Evolutionary conservation across 2,113 vertebrate genomes (phyloP), one percentile per base, ranked within the genome.

Genomic region (Excalfactoria chinensis): DNA sequence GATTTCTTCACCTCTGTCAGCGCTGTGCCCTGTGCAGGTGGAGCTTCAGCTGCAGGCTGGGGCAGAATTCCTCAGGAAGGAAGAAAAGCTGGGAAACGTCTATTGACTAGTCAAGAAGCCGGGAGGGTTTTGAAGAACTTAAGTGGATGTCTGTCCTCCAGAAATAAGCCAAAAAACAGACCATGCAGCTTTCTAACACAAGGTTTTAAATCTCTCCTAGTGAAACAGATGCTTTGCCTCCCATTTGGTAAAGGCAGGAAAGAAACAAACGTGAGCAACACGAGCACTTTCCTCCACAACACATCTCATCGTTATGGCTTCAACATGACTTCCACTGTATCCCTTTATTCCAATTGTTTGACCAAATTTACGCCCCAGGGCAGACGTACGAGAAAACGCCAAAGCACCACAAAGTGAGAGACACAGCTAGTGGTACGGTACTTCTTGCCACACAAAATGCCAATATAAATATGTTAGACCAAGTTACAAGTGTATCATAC

Each of bases 391-490:
- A 89, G 95, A 83, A 96, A 97, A 97, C 4, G 95, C 90, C 48
- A 96, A 98, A 98, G 97, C 97, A 97, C 96, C 97, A 97, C 97
- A 82, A 96, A 97, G 97, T 97, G 95, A 94, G 75, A 96, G 96
- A 97, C 96, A 98, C 93, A 97, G 89, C 97, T 96, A 98, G 96
- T 97, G 97, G 98, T 95, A 94, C 95, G 96, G 92, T 93, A 97
- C 89, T 96, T 95, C 97, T 96, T 96, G 97, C 94, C 96, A 96
- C 96, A 97, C 97, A 97, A 98, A 97, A 98, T 98, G 97, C 96
- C 97, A 97, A 98, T 98, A 98, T 98, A 98, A 98, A 98, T 98
- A 98, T 98, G 98, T 97, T 95, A 97, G 97, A 98, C 97, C 97
- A 97, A 97, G 97, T 98, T 97, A 98, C 98, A 97, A 98, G 96